Percentiles rank a stretch among this genome's conserved stretches.
phyloP scores from a whole-genome alignment of 1,140 invertebrate genomes.

The Teleopsis dalmanni region DNA sequence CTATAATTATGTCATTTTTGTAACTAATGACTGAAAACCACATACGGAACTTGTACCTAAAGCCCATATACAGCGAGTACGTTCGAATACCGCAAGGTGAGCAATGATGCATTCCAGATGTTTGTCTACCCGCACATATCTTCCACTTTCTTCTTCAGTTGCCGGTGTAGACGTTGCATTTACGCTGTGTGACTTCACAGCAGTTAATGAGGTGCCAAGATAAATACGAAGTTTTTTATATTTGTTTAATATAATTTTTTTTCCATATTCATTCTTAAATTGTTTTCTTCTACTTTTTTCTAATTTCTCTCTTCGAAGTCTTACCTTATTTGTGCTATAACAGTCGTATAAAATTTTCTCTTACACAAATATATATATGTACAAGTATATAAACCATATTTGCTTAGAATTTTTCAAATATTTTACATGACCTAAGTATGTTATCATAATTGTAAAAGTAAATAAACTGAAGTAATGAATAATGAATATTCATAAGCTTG shows the following conservation, averaged over 20 bases:
- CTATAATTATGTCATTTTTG: not conserved
- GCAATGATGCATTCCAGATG: conserved; percentile 3
- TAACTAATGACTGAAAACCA: not conserved
- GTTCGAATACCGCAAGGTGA: conserved; percentile 21
- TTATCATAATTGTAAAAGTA: too few species aligned
- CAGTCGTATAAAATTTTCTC: too few species aligned
- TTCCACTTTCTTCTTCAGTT: not conserved
- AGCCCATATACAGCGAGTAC: conserved; percentile 40
- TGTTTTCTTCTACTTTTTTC: too few species aligned
- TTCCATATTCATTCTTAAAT: too few species aligned
- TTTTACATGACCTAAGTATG: too few species aligned
- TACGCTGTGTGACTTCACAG: not conserved
- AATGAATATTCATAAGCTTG: too few species aligned
- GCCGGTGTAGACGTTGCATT: not conserved
- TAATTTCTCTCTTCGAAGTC: too few species aligned
- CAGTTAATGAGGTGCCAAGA: conserved; percentile 5
- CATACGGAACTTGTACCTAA: conserved; percentile 7
- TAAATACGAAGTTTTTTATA: conserved; percentile 2
- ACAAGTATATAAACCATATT: too few species aligned
- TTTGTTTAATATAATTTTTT: not conserved
- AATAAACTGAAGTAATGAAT: too few species aligned
- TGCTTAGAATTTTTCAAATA: too few species aligned
- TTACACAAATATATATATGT: too few species aligned
- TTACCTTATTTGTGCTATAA: too few species aligned
- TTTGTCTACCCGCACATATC: not conserved